Evolutionary conservation across 2,797 vertebrate species (phyloP), one percentile per base, ranked within the genome.

Genomic region (Poeciliopsis presidionis): DNA sequence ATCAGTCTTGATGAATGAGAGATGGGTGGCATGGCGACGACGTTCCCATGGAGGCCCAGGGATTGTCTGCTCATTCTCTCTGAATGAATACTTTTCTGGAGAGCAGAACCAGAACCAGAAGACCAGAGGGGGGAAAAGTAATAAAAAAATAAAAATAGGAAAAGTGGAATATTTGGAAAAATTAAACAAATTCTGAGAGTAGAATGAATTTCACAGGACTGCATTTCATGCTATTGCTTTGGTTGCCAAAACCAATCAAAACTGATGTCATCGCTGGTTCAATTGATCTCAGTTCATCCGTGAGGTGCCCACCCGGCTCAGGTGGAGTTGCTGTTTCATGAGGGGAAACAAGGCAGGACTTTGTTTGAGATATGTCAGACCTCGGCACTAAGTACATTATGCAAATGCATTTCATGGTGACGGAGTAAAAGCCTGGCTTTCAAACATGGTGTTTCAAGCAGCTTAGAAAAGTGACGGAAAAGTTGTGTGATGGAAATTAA

Each of bases 1-100:
- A 80, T 89, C 88, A 83, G 65, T 78, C 33, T 78, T 73, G 83
- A 63, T 8, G 30, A 14, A 4, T 1, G 47, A 67, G 55, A 49
- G 78, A 83, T 33, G 86, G 76, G 81, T 77, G 43, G 79, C 67
- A 87, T 65, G 63, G 63, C 74, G 83, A 86, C 89, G 73, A 90
- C 72, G 46, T 78, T 78, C 71, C 81, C 65, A 14, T 22, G 59
- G 65, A 76, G 55, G 80, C 80, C 76, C 86, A 72, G 73, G 77
- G 85, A 78, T 81, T 16, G 3, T 47, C 77, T 0, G 2, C 77
- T 61, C 12, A 69, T 25, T 43, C 11, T 11, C 39, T 1, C 30
- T 30, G 30, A 30, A 30, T 30, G 30, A 30, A 30, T 30, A 30
- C 30, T 30, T 30, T 30, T 30, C 30, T 30, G 30, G 30, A 30